Evolutionary conservation across 2,888 invertebrate species (phyloP), one percentile per base, ranked within the genome.

Genomic region (Dexiosoma caninum): DNA sequence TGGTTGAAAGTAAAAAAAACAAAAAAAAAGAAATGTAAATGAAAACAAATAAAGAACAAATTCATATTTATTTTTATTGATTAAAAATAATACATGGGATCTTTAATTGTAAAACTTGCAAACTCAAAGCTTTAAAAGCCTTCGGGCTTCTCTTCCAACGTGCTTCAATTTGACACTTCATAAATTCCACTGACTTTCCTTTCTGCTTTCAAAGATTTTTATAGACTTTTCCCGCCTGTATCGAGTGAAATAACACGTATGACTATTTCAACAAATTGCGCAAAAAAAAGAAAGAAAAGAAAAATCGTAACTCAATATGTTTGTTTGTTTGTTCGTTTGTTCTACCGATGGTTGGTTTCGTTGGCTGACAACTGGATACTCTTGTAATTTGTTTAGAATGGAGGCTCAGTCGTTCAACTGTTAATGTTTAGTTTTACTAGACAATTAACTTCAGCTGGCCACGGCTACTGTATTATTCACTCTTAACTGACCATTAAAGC

Each of bases 361-460:
- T 32, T 35, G 7, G 9, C 59, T 71, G 35, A 59, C 59, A 66
- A 53, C 53, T 77, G 57, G 70, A 70, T 40, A 55, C 32, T 64
- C 30, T 14, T 46, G 64, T 32, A 57, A 57, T 71, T 64, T 71
- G 57, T 66, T 51, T 42, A 51, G 57, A 71, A 59, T 42, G 40
- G 35, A 42, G 64, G 49, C 57, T 57, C 35, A 77, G 77, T 12
- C 69, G 53, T 76, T 69, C 30, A 40, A 77, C 57, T 42, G 62
- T 57, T 57, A 64, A 70, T 76, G 62, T 55, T 70, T 76, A 62
- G 71, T 76, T 81, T 81, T 77, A 77, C 71, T 69, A 69, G 81
- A 57, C 79, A 76, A 82, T 82, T 82, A 82, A 82, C 82, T 79
- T 78, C 82, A 79, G 76, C 82, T 62, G 82, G 71, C 60, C 60